Conservation (phyloP, 2,888 invertebrate genomes). For the Eilema depressum region DNA sequence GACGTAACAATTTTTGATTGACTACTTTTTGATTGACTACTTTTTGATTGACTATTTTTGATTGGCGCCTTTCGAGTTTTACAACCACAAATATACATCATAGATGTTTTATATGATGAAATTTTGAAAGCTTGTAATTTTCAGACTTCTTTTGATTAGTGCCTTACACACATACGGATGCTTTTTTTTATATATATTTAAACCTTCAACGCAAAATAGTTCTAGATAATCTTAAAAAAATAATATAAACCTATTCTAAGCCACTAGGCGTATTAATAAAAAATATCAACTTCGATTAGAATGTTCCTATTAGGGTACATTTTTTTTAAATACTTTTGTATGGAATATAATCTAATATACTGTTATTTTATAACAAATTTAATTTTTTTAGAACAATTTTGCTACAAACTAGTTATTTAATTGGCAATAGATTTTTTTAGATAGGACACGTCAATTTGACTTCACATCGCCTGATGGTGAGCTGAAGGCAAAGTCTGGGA, state of each 20-base stretch:
- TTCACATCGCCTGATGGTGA: too few relatives aligned
- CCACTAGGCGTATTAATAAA: conserved; percentile 22
- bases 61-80: too few relatives aligned
- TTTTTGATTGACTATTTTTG: too few relatives aligned
- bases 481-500: too few relatives aligned
- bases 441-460: too few relatives aligned
- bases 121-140: too few relatives aligned
- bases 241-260: conserved; percentile 21
- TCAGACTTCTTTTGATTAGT: too few relatives aligned
- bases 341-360: not conserved
- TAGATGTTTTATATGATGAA: too few relatives aligned
- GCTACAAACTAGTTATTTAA: not conserved
- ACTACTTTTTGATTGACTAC: too few relatives aligned
- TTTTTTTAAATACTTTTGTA: conserved; percentile 20
- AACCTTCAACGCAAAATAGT: conserved; percentile 12
- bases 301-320: not conserved
- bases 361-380: not conserved
- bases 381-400: not conserved
- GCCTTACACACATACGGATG: not conserved
- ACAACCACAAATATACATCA: too few relatives aligned
- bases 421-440: too few relatives aligned
- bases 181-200: not conserved
- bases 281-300: conserved; percentile 26
- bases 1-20: too few relatives aligned
- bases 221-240: conserved; percentile 9